Conservation (phyloP, 2,113 vertebrate genomes). For the Spizaetus ornatus region DNA sequence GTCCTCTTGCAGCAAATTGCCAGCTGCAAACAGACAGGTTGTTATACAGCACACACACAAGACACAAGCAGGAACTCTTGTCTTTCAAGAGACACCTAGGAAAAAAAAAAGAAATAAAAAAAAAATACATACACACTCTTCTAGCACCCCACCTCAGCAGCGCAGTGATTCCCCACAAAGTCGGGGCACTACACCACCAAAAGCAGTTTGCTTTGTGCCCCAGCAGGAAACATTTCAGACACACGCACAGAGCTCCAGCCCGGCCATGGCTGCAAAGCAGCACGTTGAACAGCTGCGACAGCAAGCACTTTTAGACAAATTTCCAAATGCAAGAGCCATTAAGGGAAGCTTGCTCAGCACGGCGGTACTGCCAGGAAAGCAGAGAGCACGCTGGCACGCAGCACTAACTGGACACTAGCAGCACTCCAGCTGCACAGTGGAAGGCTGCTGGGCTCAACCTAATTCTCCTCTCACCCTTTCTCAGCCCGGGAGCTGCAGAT, state of each 20-base stretch:
- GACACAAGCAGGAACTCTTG: not conserved
- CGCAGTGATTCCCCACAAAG: not conserved
- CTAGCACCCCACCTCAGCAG: not conserved
- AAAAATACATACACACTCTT: not conserved
- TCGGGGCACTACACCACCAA: not conserved
- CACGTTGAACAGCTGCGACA: not conserved
- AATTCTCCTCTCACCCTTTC: not conserved
- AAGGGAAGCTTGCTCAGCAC: not conserved
- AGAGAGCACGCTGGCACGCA: not conserved
- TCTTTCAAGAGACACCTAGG: not conserved
- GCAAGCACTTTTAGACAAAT: not conserved
- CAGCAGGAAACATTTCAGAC: not conserved
- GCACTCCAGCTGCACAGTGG: not conserved
- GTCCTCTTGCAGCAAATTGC: not conserved
- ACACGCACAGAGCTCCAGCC: not conserved
- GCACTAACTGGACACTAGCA: not conserved
- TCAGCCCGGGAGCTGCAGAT: not conserved
- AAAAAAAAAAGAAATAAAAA: no score
- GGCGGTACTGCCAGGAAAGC: not conserved
- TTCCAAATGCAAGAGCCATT: not conserved
- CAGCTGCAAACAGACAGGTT: not conserved
- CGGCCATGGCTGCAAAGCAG: not conserved
- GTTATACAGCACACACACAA: not conserved
- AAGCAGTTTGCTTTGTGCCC: not conserved
- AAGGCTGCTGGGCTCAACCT: not conserved